Evolutionary conservation across 1,140 invertebrate species (phyloP), one percentile per base, ranked within the genome.

Genomic region (Brachionus koreanus): DNA sequence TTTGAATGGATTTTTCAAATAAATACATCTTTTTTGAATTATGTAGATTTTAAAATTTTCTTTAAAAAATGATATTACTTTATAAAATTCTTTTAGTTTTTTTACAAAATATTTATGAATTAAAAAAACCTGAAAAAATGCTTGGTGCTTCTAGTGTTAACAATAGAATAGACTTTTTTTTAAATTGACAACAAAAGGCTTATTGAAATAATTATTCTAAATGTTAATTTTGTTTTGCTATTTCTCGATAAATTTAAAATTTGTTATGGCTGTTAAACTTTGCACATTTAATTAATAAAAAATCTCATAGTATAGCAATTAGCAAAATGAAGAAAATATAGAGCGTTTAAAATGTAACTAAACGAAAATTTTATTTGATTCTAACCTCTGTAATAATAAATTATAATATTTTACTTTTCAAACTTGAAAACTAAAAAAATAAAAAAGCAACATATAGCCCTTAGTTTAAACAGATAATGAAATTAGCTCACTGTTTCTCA

Each of bases 371-470:
- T 57, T 23, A 25, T 23, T 57, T 19, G 19, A 19, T 57, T 19
- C 49, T 57, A 57, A 57, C 49, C 49, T 57, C 49, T 19, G 49
- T 57, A 57, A 57, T 57, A 57, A 57, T 57, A 57, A 57, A 57
- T 57, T 57, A 57, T 57, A 57, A 57, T 57, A 57, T 57, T 57
- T 57, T 57, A 25, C 49, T 57, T 57, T 25, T 57, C 49, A 25
- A 57, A 57, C 49, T 57, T 57, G n/a, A 52, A 52, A 49, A 49
- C 5, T 3, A 46, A 46, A 6, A 46, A 49, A 52, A 52, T 16
- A 52, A n/a, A n/a, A 49, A 49, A 49, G 16, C 13, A n/a, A 49
- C 43, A 49, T 16, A 16, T 16, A 16, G 43, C 49, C 49, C 49
- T 57, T 9, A 57, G 19, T 57, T 57, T 23, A 19, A 57, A 23